Percentiles rank a stretch among this genome's conserved stretches.
Conservation (phyloP, 2,888 invertebrate genomes). For the Thymelicus sylvestris region DNA sequence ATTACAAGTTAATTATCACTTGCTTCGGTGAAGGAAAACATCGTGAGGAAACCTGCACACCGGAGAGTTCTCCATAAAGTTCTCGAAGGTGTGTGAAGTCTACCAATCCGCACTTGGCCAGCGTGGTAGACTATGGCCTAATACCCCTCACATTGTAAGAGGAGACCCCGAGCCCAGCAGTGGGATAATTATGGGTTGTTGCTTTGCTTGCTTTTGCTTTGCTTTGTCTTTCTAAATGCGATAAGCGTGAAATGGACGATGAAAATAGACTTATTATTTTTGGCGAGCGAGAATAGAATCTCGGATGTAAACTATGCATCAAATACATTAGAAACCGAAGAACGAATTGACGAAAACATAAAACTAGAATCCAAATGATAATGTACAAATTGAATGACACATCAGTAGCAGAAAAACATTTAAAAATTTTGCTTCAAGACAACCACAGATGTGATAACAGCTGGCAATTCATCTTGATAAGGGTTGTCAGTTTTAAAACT, state of each 20-base stretch:
- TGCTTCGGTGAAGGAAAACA: no score
- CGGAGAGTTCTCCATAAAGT: no score
- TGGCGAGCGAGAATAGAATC: conserved; percentile 5
- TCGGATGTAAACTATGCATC: conserved; percentile 1
- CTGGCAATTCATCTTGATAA: not conserved
- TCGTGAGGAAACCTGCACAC: no score
- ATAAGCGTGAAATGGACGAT: conserved; percentile 1
- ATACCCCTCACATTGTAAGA: no score
- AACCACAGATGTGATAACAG: conserved; percentile 1
- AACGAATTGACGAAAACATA: no score
- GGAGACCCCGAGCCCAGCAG: no score
- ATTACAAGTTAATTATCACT: no score
- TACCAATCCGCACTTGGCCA: no score
- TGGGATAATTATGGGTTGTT: no score
- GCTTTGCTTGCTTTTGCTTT: no score
- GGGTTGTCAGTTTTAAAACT: not conserved
- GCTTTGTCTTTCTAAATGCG: conserved; percentile 10
- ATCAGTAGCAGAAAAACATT: not conserved
- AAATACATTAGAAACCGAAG: not conserved
- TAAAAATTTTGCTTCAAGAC: not conserved
- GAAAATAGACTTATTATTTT: conserved; percentile 12
- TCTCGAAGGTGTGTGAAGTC: no score
- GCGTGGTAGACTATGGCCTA: no score
- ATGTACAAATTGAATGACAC: not conserved
- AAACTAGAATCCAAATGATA: not conserved